Evolutionary conservation across 1,140 invertebrate genomes (phyloP), one percentile per base, ranked within the genome.

Genomic region (Tachypleus tridentatus): DNA sequence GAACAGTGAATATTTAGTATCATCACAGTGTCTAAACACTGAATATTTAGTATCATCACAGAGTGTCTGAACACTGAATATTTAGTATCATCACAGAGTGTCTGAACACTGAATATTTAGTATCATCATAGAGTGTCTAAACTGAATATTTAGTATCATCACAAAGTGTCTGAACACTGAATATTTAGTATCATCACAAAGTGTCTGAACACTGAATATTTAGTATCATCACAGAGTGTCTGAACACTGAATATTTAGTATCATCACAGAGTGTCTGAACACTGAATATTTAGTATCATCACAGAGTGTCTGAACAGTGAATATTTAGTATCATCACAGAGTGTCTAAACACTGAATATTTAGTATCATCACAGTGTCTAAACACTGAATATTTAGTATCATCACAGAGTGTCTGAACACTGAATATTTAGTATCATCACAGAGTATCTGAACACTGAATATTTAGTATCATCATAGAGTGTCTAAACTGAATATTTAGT

Each of bases 1-100:
- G 5, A 64, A 64, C 47, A 57, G 10, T 57, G 49, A 5, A 48
- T 51, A 48, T 48, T 57, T 65, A 64, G 8, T 51, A 29, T 67
- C 9, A 7, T 8, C 49, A 60, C 57, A 8, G 7, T 29, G 29
- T 29, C 29, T 29, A 29, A 29, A 29, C 29, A 29, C 29, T 29
- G 29, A n/a, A n/a, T n/a, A n/a, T n/a, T 9, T 65, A 3, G 9
- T 51, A 47, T 67, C 9, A 9, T 9, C 49, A 60, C 56, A 9
- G 8, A 29, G 0, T 29, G 29, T 29, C 29, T 29, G 2, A 29
- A 29, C 29, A 29, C 29, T 29, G 29, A n/a, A n/a, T n/a, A n/a
- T n/a, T 9, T 65, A 3, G 9, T 51, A 47, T 67, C 9, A 9
- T 9, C 49, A 60, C 56, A 9, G 8, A 29, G 0, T 29, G 29